Evolutionary conservation across 2,888 invertebrate species (phyloP).

Genomic region (Strigamia crassipes): DNA sequence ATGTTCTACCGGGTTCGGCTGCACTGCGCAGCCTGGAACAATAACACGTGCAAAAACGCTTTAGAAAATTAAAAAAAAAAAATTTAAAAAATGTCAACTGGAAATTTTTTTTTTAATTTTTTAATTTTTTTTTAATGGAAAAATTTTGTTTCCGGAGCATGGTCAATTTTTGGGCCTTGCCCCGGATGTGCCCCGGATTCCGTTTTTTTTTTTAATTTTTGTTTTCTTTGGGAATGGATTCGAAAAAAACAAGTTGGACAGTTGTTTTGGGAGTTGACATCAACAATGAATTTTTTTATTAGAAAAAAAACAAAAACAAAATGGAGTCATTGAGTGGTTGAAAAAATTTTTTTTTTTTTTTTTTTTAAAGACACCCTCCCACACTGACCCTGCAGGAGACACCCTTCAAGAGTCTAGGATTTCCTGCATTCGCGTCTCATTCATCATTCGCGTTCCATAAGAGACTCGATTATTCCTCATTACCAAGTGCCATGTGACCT

Average conservation of each 20-base stretch:
- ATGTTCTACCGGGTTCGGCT: background rate
- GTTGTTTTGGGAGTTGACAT: background rate
- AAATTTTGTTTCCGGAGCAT: background rate
- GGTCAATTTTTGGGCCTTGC: background rate
- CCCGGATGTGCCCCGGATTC: background rate
- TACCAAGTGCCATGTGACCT: slow-evolving; percentile 37
- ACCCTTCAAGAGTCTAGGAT: slow-evolving; percentile 12
- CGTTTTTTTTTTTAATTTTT: background rate
- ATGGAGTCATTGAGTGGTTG: background rate
- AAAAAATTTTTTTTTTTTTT: background rate
- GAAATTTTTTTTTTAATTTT: background rate
- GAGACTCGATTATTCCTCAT: slow-evolving; percentile 40
- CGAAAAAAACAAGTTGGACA: background rate
- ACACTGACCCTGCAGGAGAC: slow-evolving; percentile 32
- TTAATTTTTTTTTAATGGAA: background rate
- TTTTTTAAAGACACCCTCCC: background rate
- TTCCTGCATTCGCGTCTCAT: slow-evolving; percentile 37
- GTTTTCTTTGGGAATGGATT: background rate
- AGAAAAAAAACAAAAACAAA: no score
- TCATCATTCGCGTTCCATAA: slow-evolving; percentile 39
- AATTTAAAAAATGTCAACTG: no score
- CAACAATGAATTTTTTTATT: background rate
- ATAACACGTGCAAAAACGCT: no score
- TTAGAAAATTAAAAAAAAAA: no score
- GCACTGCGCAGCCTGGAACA: background rate